Evolutionary conservation across 2,888 invertebrate species (phyloP).

Genomic region (Lottia gigantea): DNA sequence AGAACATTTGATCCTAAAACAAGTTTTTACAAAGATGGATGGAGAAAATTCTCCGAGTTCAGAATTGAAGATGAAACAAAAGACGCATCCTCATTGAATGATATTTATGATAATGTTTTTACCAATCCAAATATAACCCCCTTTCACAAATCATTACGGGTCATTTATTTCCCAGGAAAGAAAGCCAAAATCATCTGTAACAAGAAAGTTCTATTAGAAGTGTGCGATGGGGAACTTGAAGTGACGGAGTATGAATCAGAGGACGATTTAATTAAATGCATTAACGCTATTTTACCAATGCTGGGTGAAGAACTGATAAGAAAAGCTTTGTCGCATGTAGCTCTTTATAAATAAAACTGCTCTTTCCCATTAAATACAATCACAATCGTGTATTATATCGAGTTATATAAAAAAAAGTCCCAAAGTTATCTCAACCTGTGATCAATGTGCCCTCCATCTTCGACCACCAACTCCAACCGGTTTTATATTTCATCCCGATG

Average conservation of each 20-base stretch:
- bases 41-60: background rate
- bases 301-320: no score
- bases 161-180: constrained; percentile 27
- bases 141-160: constrained; percentile 26
- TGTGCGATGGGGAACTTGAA: constrained; percentile 22
- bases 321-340: no score
- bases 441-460: no score
- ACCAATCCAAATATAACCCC: constrained; percentile 24
- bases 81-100: background rate
- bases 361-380: no score
- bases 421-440: no score
- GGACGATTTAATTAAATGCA: constrained; percentile 6
- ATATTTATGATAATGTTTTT: constrained; percentile 15
- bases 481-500: no score
- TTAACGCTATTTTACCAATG: background rate
- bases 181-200: constrained; percentile 31
- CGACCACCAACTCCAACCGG: no score
- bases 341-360: no score
- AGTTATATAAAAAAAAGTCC: no score
- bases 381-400: no score
- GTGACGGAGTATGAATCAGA: constrained; percentile 1
- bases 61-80: background rate
- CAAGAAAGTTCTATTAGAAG: constrained; percentile 27
- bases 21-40: background rate
- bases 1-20: background rate